Evolutionary conservation across 2,797 vertebrate species (phyloP), one percentile per base, ranked within the genome.

Genomic region (Urophycis tenuis): DNA sequence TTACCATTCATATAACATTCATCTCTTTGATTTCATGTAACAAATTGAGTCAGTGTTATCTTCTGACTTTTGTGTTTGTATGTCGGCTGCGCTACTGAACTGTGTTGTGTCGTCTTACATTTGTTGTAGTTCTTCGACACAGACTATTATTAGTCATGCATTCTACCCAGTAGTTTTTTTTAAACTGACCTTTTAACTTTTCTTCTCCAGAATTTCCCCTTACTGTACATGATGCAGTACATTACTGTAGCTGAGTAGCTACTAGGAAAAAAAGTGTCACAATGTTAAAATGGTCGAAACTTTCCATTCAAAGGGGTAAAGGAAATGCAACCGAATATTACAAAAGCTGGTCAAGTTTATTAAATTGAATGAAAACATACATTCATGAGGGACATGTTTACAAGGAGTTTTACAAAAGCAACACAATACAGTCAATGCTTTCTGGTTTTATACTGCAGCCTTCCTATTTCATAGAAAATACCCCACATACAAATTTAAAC

Each of bases 361-460:
- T 67, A 15, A 76, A 29, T 72, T 73, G 19, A 67, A 60, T 53
- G 4, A 45, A 80, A 82, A 74, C 17, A 36, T 69, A 33, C 73
- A 74, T 67, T 53, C 60, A 72, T 49, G 64, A 77, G 49, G 53
- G 31, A 10, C 25, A 31, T 49, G 53, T 22, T 30, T 25, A 29
- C 12, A 53, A 60, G 0, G 49, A 73, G 10, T 41, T 41, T 71
- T 72, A 75, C 49, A 64, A 35, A 73, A 64, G 74, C 32, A 41
- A 81, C 82, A n/a, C 29, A 74, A 77, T 33, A 32, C 29, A 73
- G 41, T 79, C 64, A 15, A 74, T 79, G 49, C 53, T 70, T 82
- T 81, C 81, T 29, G 19, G 29, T 36, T n/a, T 1, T 12, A 36
- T 25, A 35, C 71, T 11, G 32, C 4, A 78, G 36, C 35, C 49